These are phyloP conservation scores for Propithecus deckenii DNA, from an alignment of 2,797 vertebrate genomes.

Conservation along the genomic window DNA sequence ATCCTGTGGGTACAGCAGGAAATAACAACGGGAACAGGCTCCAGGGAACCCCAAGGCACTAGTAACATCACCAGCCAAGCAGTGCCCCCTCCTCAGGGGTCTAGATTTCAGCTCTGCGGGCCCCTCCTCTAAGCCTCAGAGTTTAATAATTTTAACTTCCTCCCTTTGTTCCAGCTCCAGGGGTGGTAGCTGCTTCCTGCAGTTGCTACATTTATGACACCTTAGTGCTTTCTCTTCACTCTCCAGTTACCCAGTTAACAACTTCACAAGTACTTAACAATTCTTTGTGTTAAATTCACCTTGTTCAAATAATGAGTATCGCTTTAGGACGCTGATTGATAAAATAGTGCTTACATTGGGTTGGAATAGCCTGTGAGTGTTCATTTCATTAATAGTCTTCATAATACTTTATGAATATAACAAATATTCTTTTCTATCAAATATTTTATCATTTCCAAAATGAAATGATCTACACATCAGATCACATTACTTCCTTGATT, in stretches of 20 bases:
- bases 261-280: not conserved
- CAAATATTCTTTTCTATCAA: not conserved
- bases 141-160: not conserved
- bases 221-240: not conserved
- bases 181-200: not conserved
- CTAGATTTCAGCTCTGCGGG: not conserved
- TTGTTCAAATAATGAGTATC: not conserved
- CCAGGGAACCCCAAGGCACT: not conserved
- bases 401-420: not conserved
- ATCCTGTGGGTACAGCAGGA: not conserved
- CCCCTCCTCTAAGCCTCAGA: not conserved
- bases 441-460: not conserved
- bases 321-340: not conserved
- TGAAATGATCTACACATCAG: not conserved
- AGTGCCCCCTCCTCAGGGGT: not conserved
- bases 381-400: not conserved
- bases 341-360: not conserved
- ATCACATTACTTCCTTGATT: too few species aligned
- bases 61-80: too few species aligned
- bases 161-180: not conserved
- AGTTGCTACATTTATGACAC: not conserved
- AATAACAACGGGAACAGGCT: not conserved
- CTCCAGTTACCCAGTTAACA: not conserved
- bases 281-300: not conserved
- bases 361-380: not conserved